Evolutionary conservation across 2,797 vertebrate genomes (phyloP).

Genomic region (Poecilia velifera): DNA sequence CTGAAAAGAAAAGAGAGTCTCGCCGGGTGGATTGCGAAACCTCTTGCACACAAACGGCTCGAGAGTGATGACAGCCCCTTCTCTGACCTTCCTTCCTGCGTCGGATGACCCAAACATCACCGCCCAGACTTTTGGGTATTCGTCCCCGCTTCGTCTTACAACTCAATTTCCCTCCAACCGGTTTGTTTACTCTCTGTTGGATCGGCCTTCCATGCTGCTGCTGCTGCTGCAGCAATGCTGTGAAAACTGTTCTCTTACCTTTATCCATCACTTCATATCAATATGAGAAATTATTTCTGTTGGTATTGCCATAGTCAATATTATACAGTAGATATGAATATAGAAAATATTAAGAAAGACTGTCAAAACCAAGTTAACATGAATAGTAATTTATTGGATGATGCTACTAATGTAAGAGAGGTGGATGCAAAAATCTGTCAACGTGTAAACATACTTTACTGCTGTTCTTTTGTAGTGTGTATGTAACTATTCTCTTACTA

Average conservation of each 20-base stretch:
- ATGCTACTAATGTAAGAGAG: too few relatives aligned
- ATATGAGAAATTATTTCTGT: too few relatives aligned
- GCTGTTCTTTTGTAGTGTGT: too few relatives aligned
- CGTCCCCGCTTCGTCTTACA: conserved; percentile 2
- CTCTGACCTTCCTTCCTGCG: conserved; percentile 36
- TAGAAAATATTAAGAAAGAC: too few relatives aligned
- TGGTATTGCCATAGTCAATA: too few relatives aligned
- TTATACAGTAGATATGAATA: too few relatives aligned
- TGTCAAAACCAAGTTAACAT: too few relatives aligned
- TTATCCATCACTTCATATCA: background rate
- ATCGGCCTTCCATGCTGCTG: conserved; percentile 18
- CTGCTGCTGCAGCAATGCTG: conserved; percentile 5
- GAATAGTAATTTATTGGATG: too few relatives aligned
- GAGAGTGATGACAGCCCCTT: conserved; percentile 43
- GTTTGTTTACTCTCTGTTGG: conserved; percentile 35
- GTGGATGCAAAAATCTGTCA: too few relatives aligned
- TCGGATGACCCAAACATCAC: conserved; percentile 44
- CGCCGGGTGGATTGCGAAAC: conserved; percentile 25
- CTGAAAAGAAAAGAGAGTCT: conserved; percentile 36
- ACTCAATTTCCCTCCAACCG: conserved; percentile 15
- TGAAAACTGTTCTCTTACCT: background rate
- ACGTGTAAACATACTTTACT: too few relatives aligned
- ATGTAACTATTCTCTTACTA: too few relatives aligned
- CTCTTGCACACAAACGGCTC: conserved; percentile 50
- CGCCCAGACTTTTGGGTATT: conserved; percentile 31